A percentile compares a stretch with the other conserved stretches of the same genome.
These are phyloP conservation scores for Leistus spinibarbis DNA, from an alignment of 2,888 invertebrate species.

Conservation along the genomic window DNA sequence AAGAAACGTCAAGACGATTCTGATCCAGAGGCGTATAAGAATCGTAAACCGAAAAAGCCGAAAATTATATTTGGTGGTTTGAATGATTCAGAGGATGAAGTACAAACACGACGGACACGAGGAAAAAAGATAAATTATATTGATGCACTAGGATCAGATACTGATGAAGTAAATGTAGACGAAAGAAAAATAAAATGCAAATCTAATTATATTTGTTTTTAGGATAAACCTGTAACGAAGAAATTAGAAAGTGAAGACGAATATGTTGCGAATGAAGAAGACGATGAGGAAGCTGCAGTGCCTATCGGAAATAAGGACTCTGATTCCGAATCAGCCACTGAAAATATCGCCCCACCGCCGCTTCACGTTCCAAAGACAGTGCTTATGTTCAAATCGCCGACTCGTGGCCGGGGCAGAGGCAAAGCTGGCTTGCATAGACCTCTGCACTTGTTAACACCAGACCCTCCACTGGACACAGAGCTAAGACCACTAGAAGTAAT, in stretches of 20 bases:
- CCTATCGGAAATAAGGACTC: slow-evolving; percentile 49
- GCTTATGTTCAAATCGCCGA: slow-evolving; percentile 21
- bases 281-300: slow-evolving; percentile 56
- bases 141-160: slow-evolving; percentile 76
- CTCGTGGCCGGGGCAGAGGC: slow-evolving; percentile 1
- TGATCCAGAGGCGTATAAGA: slow-evolving; percentile 56
- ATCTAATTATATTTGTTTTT: slow-evolving; percentile 9
- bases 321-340: slow-evolving; percentile 49
- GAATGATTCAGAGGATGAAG: slow-evolving; percentile 60
- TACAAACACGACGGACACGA: slow-evolving; percentile 70
- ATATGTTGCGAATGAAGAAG: slow-evolving; percentile 60
- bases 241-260: slow-evolving; percentile 61
- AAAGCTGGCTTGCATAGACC: slow-evolving; percentile 14
- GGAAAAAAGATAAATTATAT: slow-evolving; percentile 79
- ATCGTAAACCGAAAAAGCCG: slow-evolving; percentile 51
- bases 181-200: slow-evolving; percentile 26
- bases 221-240: slow-evolving; percentile 49
- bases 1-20: slow-evolving; percentile 58
- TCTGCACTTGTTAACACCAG: slow-evolving; percentile 20
- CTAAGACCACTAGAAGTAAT: slow-evolving; percentile 42
- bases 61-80: slow-evolving; percentile 64
- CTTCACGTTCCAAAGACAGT: slow-evolving; percentile 22
- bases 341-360: slow-evolving; percentile 49
- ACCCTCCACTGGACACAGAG: background rate
- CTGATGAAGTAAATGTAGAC: slow-evolving; percentile 67